These are phyloP conservation scores for Xenus cinereus DNA, from an alignment of 2,113 vertebrate genomes.

Conservation along the genomic window DNA sequence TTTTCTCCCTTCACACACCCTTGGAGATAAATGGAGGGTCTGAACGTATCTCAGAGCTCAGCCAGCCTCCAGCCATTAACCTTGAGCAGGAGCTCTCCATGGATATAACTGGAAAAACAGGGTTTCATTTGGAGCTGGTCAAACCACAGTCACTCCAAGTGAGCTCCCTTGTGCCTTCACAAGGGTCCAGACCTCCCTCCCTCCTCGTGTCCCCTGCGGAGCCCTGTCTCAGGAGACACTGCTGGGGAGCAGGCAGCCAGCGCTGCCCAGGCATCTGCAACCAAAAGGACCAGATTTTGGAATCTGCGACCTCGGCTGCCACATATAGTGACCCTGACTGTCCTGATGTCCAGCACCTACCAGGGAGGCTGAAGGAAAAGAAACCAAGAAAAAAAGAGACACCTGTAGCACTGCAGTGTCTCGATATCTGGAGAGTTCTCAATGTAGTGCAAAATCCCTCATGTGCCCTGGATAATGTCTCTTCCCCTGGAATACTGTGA, in stretches of 20 bases:
- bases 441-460: rapidly evolving
- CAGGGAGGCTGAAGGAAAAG: background rate
- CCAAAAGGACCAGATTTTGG: background rate
- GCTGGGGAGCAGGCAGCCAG: background rate
- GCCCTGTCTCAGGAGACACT: background rate
- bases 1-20: background rate
- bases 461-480: background rate
- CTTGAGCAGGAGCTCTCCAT: background rate
- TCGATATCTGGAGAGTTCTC: background rate
- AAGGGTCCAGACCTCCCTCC: background rate
- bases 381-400: background rate
- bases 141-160: background rate
- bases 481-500: background rate
- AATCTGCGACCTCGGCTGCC: background rate
- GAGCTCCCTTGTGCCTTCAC: background rate
- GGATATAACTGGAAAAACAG: background rate
- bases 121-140: background rate
- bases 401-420: too few relatives aligned
- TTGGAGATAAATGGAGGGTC: background rate
- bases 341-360: background rate
- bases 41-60: background rate
- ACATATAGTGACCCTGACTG: background rate
- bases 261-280: background rate
- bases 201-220: background rate
- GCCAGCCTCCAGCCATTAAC: background rate